Evolutionary conservation across 2,113 vertebrate genomes (phyloP).

Genomic region (Cebus imitator): DNA sequence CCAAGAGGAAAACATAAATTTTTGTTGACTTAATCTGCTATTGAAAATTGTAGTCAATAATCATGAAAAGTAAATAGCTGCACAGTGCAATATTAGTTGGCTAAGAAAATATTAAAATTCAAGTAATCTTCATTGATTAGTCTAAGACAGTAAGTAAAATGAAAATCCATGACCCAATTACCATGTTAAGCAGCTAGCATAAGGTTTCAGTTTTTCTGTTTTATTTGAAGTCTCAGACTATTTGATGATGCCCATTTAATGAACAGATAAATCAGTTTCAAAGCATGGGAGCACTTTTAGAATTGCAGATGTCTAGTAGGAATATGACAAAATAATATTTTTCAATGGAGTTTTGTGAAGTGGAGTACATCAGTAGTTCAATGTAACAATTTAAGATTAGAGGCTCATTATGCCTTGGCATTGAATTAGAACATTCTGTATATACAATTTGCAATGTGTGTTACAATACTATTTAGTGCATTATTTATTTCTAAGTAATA

Average conservation of each 20-base stretch:
- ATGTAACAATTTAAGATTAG: conserved; percentile 48
- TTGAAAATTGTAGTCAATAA: conserved; percentile 85
- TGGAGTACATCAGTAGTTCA: conserved; percentile 56
- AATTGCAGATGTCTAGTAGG: neutral
- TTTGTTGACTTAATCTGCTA: conserved; percentile 84
- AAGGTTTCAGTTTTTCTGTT: conserved; percentile 61
- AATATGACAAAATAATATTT: conserved; percentile 28
- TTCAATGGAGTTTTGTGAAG: conserved; percentile 31
- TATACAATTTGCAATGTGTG: neutral
- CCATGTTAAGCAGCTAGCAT: conserved; percentile 73
- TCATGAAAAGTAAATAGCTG: conserved; percentile 82
- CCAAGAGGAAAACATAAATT: conserved; percentile 82
- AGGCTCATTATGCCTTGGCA: conserved; percentile 63
- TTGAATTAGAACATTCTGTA: conserved; percentile 19
- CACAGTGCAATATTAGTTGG: conserved; percentile 77
- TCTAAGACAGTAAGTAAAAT: conserved; percentile 78
- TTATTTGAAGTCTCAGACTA: conserved; percentile 71
- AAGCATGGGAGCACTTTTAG: conserved; percentile 14
- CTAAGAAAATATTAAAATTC: conserved; percentile 84
- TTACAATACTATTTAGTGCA: neutral
- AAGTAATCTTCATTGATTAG: conserved; percentile 83
- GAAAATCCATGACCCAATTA: conserved; percentile 82
- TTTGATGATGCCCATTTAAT: conserved; percentile 75
- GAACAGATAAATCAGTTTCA: conserved; percentile 56
- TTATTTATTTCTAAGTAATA: conserved; percentile 34